Base-by-base conservation (phyloP, 2,113 vertebrate species). In the Hypanus sabinus region DNA sequence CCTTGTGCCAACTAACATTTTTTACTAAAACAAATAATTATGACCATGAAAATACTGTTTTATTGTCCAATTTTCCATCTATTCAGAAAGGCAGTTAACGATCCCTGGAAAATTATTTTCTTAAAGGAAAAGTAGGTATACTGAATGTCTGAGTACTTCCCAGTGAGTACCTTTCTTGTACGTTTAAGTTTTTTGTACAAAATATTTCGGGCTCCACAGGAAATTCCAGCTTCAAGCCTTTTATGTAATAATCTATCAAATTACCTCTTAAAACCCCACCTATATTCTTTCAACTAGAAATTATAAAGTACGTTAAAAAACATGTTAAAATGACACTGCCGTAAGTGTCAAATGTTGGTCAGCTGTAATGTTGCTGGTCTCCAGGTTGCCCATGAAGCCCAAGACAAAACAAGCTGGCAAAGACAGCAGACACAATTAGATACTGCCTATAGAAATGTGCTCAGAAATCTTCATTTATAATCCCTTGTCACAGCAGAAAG, bases 61-160 rank as follows among this genome's bases (percentile, higher is more conserved):
- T 88, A 62, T 88, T 55, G 60, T 88, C n/a, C 16, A 62, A 88
- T 60, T 88, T 88, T 88, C 83, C 83, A 88, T 88, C 83, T 88
- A 55, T 62, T 88, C 57, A 16, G 57, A 88, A 88, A 60, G 55
- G 83, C 57, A 87, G 83, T 62, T 87, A 60, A 88, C 16, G 83
- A 33, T 62, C 30, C 83, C 60, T 62, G 83, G 83, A 88, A 62
- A n/a, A 88, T 60, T 88, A 88, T 88, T 88, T 88, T 30, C 55
- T 87, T 60, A 62, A 62, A 60, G 83, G 83, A 87, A 88, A 62
- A 60, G 83, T 87, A 87, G 55, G 24, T 87, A 30, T 60, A 60
- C 46, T 46, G 46, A 46, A 46, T 60, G 27, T 87, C 83, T 87
- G 83, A 87, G 55, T 60, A 88, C 27, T 88, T 55, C 83, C 83